A percentile compares a stretch with the other conserved stretches of the same genome.
These are phyloP conservation scores for Edolisoma coerulescens DNA, from an alignment of 2,113 vertebrate species.

Conservation along the genomic window DNA sequence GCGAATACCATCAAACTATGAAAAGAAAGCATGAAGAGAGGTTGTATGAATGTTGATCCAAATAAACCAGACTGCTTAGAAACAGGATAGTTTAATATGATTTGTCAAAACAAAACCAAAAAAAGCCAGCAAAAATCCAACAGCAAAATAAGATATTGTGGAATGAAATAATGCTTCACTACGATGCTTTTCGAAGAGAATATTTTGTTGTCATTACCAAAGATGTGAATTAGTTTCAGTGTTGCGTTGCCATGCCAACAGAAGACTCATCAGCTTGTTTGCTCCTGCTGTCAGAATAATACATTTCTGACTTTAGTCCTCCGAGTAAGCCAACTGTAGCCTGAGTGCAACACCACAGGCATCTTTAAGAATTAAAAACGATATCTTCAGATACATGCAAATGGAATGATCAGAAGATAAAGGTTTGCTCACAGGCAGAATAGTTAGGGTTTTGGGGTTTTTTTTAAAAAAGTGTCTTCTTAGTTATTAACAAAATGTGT, in stretches of 20 bases:
- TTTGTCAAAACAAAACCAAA: neutral
- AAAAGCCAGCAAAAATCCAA: neutral
- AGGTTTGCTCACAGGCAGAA: neutral
- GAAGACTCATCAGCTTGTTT: neutral
- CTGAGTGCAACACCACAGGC: neutral
- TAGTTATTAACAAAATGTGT: neutral
- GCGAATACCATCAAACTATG: neutral
- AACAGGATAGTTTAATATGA: neutral
- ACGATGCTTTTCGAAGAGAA: neutral
- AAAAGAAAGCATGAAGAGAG: neutral
- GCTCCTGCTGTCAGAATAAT: conserved; percentile 41
- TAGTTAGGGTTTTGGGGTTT: neutral
- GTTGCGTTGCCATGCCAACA: conserved; percentile 42
- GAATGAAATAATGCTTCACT: neutral
- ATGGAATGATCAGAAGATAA: neutral
- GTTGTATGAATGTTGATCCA: neutral
- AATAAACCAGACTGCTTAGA: neutral
- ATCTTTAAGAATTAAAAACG: neutral
- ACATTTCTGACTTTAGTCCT: conserved; percentile 18
- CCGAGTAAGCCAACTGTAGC: neutral
- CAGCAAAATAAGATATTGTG: neutral
- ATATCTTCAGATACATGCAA: neutral
- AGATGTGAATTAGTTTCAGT: conserved; percentile 36
- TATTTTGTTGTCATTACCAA: conserved; percentile 28
- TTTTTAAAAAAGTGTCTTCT: neutral